phyloP scores from a whole-genome alignment of 53 echinoderm and acorn worm species.

The Stichopus horrens region DNA sequence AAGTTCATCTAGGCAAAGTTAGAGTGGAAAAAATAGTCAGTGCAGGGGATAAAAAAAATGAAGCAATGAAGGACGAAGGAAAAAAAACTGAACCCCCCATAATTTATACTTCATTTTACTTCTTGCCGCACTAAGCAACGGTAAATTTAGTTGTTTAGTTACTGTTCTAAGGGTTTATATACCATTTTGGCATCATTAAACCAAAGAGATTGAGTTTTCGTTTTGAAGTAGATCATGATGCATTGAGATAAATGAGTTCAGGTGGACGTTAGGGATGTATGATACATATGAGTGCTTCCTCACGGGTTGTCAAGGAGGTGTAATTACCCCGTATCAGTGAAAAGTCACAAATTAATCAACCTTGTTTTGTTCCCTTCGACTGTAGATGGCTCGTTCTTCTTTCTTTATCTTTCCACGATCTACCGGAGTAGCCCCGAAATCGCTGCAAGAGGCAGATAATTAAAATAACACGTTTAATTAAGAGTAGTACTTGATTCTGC shows the following conservation, averaged over 20 bases:
- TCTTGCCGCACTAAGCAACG: conserved; percentile 9
- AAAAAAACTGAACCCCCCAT: not conserved
- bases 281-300: conserved; percentile 23
- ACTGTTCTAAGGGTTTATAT: not conserved
- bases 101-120: conserved; percentile 15
- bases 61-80: not conserved
- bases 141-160: not conserved
- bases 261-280: conserved; percentile 20
- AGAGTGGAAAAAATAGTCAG: not conserved
- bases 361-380: not conserved
- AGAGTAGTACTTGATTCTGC: conserved; percentile 5
- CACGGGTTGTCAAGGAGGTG: conserved; percentile 18
- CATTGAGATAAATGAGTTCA: conserved; percentile 32
- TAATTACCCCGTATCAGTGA: conserved; percentile 24
- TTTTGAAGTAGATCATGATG: conserved; percentile 6
- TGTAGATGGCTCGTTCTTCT: not conserved
- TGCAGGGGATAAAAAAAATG: not conserved
- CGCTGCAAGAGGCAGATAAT: conserved; percentile 33
- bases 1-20: not conserved
- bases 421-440: conserved; percentile 15
- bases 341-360: conserved; percentile 43
- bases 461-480: conserved; percentile 47
- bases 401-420: not conserved
- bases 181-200: conserved; percentile 28
- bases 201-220: not conserved